Evolutionary conservation across 2,888 invertebrate genomes (phyloP), one percentile per base, ranked within the genome.

Genomic region (Parapristionchus giblindavisi): DNA sequence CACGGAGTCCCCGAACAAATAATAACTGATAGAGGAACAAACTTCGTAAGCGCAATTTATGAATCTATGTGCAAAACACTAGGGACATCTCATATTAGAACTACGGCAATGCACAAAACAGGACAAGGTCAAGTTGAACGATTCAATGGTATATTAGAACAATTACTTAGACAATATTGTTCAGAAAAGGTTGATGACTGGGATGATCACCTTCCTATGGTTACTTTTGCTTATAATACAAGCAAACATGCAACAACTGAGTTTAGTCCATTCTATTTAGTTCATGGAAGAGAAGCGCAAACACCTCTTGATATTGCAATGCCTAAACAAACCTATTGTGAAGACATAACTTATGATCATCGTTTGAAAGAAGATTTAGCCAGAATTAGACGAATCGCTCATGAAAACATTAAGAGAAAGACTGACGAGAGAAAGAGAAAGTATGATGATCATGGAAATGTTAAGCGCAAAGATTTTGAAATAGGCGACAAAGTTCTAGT

Each of bases 111-210:
- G 38, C 73, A 73, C 29, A 32, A 73, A 14, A 14, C 32, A 6
- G 38, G 32, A 1, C 60, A 73, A 27, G 73, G 73, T 3, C 73
- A 73, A 61, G 73, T 63, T 2, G 73, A 73, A 61, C n/a, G 60
- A 38, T 27, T 58, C 17, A 29, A 73, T 24, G 1, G 32, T 3
- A 73, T 61, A 8, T 24, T 73, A 3, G 73, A 73, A n/a, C 52
- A 73, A 60, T 29, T 43, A 21, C n/a, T 76, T 5, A 27, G 61
- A 17, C 21, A 27, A 4, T 76, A 73, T 36, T 60, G 72, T 14
- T 48, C 48, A 29, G 27, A 48, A 29, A 48, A 48, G 3, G 48
- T 40, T 17, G 56, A 21, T 8, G 61, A 76, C 43, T 76, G 76
- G 76, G 76, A 76, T 60, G 21, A 5, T 21, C 70, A 43, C 17